Conservation (phyloP, 2,888 invertebrate genomes). For the Copidosoma aretas region DNA sequence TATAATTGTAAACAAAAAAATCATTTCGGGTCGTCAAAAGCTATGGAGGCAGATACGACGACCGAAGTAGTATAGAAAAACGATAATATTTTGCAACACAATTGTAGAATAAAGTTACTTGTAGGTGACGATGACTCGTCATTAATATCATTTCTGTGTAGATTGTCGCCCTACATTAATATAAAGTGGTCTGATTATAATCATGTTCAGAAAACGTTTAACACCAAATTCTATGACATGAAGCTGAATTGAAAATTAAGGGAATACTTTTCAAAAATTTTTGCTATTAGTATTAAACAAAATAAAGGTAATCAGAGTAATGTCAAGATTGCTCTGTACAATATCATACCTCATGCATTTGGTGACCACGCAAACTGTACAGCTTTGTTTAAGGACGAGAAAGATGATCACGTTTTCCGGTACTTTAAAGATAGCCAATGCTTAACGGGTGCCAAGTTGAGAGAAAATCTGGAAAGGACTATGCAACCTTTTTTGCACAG, state of each 20-base stretch:
- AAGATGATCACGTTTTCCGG: neutral
- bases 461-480: neutral
- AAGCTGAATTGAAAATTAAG: neutral
- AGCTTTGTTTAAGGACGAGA: neutral
- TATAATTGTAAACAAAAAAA: constrained; percentile 29
- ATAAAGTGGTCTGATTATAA: constrained; percentile 39
- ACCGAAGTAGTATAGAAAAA: constrained; percentile 28
- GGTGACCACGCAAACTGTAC: neutral
- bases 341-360: neutral
- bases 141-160: constrained; percentile 19
- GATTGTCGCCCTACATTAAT: constrained; percentile 27
- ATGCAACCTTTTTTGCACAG: neutral
- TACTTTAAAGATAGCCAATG: neutral
- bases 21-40: constrained; percentile 18
- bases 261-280: neutral
- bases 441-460: neutral
- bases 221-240: neutral
- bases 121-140: constrained; percentile 33
- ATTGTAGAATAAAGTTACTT: constrained; percentile 21
- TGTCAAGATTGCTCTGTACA: neutral
- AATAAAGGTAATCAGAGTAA: neutral
- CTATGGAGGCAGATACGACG: constrained; percentile 31
- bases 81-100: constrained; percentile 5
- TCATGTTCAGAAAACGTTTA: constrained; percentile 11
- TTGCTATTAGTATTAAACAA: neutral